Evolutionary conservation across 2,888 invertebrate species (phyloP).

Genomic region (Strigamia crassipes): DNA sequence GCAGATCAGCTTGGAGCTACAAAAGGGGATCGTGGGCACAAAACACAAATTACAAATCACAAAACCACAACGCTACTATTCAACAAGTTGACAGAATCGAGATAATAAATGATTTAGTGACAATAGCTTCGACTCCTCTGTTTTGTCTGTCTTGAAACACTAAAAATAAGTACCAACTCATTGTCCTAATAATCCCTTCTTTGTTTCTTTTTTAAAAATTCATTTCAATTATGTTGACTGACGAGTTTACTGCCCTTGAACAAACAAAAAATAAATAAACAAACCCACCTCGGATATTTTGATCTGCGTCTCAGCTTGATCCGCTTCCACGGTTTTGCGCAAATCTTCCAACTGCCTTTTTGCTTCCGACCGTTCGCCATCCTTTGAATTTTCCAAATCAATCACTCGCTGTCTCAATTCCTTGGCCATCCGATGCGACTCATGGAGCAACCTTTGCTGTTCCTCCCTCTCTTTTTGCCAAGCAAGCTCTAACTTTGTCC

Average conservation of each 20-base stretch:
- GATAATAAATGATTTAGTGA: no score
- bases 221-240: background rate
- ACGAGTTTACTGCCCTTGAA: conserved; percentile 66
- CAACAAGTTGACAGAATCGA: background rate
- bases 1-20: conserved; percentile 80
- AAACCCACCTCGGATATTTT: conserved; percentile 68
- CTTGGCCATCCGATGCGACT: conserved; percentile 79
- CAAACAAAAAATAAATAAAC: conserved; percentile 58
- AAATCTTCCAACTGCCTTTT: conserved; percentile 83
- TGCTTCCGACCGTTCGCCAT: conserved; percentile 83
- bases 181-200: background rate
- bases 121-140: no score
- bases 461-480: conserved; percentile 95
- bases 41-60: background rate
- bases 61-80: background rate
- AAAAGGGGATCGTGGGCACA: background rate
- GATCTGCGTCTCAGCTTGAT: conserved; percentile 84
- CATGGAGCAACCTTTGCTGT: conserved; percentile 84
- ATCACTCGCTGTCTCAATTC: conserved; percentile 65
- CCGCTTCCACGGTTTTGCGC: conserved; percentile 82
- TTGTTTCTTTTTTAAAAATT: background rate
- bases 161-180: background rate
- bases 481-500: conserved; percentile 84
- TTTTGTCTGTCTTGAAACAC: background rate
- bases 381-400: conserved; percentile 83